Evolutionary conservation across 2,888 invertebrate genomes (phyloP), one percentile per base, ranked within the genome.

Genomic region (Acrobasis consociella): DNA sequence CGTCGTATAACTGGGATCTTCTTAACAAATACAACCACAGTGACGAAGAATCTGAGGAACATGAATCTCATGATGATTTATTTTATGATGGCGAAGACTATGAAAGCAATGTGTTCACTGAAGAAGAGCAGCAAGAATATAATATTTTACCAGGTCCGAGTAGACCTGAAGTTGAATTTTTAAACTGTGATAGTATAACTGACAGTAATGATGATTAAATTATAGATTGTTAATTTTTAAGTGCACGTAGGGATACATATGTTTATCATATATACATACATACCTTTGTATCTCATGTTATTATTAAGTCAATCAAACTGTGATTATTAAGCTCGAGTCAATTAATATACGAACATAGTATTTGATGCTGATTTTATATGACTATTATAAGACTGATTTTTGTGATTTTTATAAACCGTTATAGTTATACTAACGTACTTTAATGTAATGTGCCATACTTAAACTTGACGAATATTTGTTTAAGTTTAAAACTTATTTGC

Each of bases 1-100:
- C n/a, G 31, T 55, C 55, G 31, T 55, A 55, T 55, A 55, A 55
- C 38, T 55, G 55, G 55, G 38, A 55, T 17, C 55, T 55, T 16
- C 55, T 55, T 3, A 50, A 50, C 50, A 50, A 50, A 50, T 50
- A 50, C 50, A 15, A 50, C 16, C 15, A 50, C 50, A 50, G 16
- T 50, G 16, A 50, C 16, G 50, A 50, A 50, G 50, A 50, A 50
- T 16, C 16, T 50, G 50, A 50, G 16, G 50, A 50, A 50, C 50
- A 50, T 16, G 50, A 50, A 50, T 50, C 50, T 50, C 50, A n/a
- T 50, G 50, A 50, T 50, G 50, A 50, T 50, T 50, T 50, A 50
- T 50, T 50, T 50, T 50, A 31, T 31, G 31, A 50, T 50, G 15
- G 50, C 50, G 50, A 16, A n/a, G 50, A 13, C 50, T 50, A 9